Base-by-base conservation (phyloP, 2,888 invertebrate genomes). In the Dione juno region DNA sequence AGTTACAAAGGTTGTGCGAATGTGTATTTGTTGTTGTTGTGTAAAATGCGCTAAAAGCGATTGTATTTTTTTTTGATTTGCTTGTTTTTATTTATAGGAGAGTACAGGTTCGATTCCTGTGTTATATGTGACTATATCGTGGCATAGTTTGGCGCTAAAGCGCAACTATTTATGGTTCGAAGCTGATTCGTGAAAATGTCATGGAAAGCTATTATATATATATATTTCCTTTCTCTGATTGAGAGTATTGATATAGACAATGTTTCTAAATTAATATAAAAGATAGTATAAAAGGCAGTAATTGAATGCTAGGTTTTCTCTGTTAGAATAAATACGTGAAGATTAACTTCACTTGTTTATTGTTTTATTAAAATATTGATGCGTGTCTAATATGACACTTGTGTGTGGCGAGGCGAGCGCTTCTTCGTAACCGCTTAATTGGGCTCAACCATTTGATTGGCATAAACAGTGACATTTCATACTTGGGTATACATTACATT, bases 361-460 rank as follows among this genome's bases (percentile, higher is more conserved):
- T 16, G 1, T 37, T 45, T 14, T 21, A 61, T 61, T 28, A 14
- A n/a, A 21, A 21, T 61, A 43, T 61, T 43, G 43, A 28, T 35
- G 45, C 28, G 5, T 45, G 45, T 45, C 61, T 11, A 48, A 35
- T 63, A 35, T 35, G 61, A 43, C 61, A 53, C 21, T 61, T 3
- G 63, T 10, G 45, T 21, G n/a, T 48, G 58, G 52, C 40, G 52
- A 40, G 58, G 50, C 41, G 59, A 28, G 43, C 67, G 14, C 21
- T 14, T 41, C 59, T 28, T 43, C 41, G 63, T 63, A 50, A 63
- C 35, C 37, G 50, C 28, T 61, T 67, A 67, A 67, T 67, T 67
- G 61, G 41, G 6, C 28, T 50, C 52, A 28, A 61, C 41, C 40
- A 52, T 67, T 61, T 67, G 59, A 67, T 67, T 61, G 61, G 61